Conservation (phyloP, 1,140 invertebrate species). For the Rhagoletis pomonella region DNA sequence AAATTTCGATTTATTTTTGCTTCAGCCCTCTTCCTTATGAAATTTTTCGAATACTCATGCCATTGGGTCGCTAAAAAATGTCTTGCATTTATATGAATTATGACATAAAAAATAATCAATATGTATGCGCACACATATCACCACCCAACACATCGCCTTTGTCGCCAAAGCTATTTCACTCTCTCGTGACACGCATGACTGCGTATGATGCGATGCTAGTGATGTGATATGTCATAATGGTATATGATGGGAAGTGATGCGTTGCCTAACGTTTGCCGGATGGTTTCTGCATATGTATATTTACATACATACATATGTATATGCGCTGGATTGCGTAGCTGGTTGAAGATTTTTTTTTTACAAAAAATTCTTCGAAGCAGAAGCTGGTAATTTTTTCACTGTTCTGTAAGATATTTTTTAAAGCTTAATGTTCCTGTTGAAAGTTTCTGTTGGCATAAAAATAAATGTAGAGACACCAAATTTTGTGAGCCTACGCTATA, state of each 20-base stretch:
- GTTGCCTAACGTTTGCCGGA: neutral
- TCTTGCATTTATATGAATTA: neutral
- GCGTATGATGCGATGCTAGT: neutral
- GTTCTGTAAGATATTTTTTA: too few species aligned
- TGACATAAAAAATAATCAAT: conserved; percentile 43
- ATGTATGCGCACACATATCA: neutral
- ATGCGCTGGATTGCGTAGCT: too few species aligned
- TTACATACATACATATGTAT: too few species aligned
- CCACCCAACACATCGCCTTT: neutral
- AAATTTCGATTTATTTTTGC: neutral
- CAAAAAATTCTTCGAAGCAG: too few species aligned
- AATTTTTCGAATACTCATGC: neutral
- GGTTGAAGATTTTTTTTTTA: too few species aligned
- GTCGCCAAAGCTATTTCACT: neutral
- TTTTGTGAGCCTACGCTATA: too few species aligned
- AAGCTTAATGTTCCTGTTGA: too few species aligned
- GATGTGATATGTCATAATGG: neutral
- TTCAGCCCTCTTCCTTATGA: neutral
- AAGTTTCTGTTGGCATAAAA: too few species aligned
- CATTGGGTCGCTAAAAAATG: neutral
- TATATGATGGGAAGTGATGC: conserved; percentile 12
- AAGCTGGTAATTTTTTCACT: too few species aligned
- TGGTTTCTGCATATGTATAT: too few species aligned
- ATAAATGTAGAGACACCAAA: too few species aligned
- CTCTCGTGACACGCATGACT: conserved; percentile 40